Conservation (phyloP, 2,113 vertebrate species). For the Ciconia maguari region DNA sequence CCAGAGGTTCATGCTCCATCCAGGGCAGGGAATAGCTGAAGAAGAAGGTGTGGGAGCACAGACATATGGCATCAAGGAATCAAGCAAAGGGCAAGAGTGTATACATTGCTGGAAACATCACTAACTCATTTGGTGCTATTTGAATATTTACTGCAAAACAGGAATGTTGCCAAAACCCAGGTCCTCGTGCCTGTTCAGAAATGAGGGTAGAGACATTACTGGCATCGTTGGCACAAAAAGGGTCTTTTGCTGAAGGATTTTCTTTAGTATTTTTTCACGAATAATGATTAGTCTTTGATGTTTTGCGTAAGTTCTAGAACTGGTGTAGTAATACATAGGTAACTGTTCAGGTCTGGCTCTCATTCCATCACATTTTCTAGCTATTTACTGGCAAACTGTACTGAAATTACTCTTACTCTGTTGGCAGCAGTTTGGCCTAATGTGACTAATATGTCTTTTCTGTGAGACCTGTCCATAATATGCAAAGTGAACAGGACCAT, state of each 20-base stretch:
- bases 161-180: neutral
- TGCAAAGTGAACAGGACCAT: neutral
- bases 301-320: neutral
- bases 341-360: neutral
- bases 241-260: neutral
- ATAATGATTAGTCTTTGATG: neutral
- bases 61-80: neutral
- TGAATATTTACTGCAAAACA: neutral
- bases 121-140: neutral
- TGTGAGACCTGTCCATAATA: neutral
- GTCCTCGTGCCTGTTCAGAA: neutral
- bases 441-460: neutral
- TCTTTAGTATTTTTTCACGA: neutral
- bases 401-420: neutral
- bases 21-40: neutral
- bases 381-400: neutral
- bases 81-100: neutral
- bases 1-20: neutral
- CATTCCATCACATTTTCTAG: neutral
- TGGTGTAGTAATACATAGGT: neutral
- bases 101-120: neutral
- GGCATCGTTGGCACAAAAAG: neutral
- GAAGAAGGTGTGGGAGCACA: neutral
- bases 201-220: neutral
- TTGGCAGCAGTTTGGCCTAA: neutral